A percentile compares a stretch with the other conserved stretches of the same genome.
These are phyloP conservation scores for Drosophila fulvimacula DNA, from an alignment of 2,888 invertebrate genomes.

Conservation along the genomic window DNA sequence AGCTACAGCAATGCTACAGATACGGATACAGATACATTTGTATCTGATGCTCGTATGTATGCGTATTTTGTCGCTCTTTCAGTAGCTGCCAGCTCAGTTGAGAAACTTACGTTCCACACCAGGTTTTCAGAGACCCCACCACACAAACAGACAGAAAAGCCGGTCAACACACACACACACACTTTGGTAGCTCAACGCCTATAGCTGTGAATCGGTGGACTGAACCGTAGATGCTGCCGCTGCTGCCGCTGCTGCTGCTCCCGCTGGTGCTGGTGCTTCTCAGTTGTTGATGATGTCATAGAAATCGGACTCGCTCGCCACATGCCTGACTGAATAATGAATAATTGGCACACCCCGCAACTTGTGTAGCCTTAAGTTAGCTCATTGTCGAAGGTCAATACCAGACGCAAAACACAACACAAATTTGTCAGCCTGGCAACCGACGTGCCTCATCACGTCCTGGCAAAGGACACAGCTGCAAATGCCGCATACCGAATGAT, in stretches of 20 bases:
- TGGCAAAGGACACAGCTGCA: conserved; percentile 27
- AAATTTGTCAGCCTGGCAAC: conserved; percentile 21
- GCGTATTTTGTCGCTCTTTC: conserved; percentile 51
- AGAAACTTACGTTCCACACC: conserved; percentile 72
- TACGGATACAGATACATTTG: conserved; percentile 19
- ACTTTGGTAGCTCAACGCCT: conserved; percentile 32
- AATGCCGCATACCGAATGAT: conserved; percentile 44
- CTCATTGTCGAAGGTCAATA: conserved; percentile 65
- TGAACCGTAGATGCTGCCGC: conserved; percentile 23
- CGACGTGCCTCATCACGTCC: conserved; percentile 20
- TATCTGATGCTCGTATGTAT: conserved; percentile 25
- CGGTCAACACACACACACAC: conserved; percentile 19
- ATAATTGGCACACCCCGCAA: conserved; percentile 45
- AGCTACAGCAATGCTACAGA: not conserved
- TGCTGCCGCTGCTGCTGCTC: conserved; percentile 21
- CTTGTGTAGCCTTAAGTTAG: conserved; percentile 40
- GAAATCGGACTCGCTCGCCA: conserved; percentile 22
- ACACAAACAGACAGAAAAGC: conserved; percentile 29
- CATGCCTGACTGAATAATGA: conserved; percentile 21
- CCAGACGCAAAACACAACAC: conserved; percentile 15
- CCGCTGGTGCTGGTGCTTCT: conserved; percentile 6
- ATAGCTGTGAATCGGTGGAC: conserved; percentile 57
- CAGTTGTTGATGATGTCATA: conserved; percentile 69
- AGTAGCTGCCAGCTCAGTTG: conserved; percentile 51
- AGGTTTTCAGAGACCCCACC: conserved; percentile 50